Base-by-base conservation (phyloP, 2,113 vertebrate species). In the Pongo pygmaeus region DNA sequence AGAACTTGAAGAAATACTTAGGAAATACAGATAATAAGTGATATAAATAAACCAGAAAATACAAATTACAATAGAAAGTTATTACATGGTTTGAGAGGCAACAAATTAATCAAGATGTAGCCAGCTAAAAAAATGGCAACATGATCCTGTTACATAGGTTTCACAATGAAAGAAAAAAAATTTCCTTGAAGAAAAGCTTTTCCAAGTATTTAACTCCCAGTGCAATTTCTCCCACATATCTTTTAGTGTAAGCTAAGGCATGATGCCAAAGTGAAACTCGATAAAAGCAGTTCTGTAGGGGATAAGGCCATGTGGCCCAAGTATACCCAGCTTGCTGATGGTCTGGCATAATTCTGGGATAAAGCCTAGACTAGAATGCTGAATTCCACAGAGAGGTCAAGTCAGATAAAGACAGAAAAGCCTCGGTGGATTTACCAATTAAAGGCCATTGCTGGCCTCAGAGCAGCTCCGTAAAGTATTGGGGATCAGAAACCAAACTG, bases 221-320 rank as follows among this genome's bases (percentile, higher is more conserved):
- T 94, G 20, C 64, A 94, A 90, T 93, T 96, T 95, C 46, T 94
- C 40, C 32, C 70, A 70, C 5, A 0, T 92, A 95, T 89, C 55
- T 27, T 92, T 97, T 93, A 94, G n/a, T 90, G n/a, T 90, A 94
- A 93, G 91, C 85, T 70, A 92, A 88, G 61, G 48, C 89, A 88
- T 91, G 75, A 92, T 95, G 95, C 83, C 94, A 93, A 90, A 92
- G 78, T 35, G 97, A 88, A 94, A 91, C 32, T 93, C 70, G 16
- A 50, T 84, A 32, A 91, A 93, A 94, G 50, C 57, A 96, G 67
- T 89, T 94, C 52, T 93, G 8, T 89, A 81, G 43, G 57, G 81
- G 25, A 89, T 95, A 94, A 89, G 50, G 83, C 40, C 38, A 38
- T 27, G n/a, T 97, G 70, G n/a, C 84, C 30, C 81, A 67, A 83